Base-by-base conservation (phyloP, 2,113 vertebrate genomes). In the Amazona guildingii region DNA sequence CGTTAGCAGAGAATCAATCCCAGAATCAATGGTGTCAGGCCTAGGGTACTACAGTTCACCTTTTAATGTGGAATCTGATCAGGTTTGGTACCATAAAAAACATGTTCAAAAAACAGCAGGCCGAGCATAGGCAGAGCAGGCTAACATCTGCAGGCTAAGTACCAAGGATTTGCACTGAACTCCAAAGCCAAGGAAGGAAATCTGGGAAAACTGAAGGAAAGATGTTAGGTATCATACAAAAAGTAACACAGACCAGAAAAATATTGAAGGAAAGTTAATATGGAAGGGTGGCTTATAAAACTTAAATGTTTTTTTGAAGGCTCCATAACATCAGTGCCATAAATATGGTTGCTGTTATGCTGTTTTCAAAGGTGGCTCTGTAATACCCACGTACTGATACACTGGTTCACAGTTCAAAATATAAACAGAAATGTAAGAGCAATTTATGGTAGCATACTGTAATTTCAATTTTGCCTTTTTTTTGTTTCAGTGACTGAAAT, bases 371-470 rank as follows among this genome's bases (percentile, higher is more conserved):
- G 80, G 51, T 61, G 33, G 79, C 79, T 92, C 37, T 93, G 82
- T 79, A 88, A 80, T 12, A 86, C 3, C 54, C 29, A 59, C 3
- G 29, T 28, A 86, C 44, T 80, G 80, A 89, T 19, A 41, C 28
- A 93, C 8, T 72, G 16, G 28, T 84, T 95, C 48, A 82, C 10
- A 66, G 57, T 9, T 92, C 29, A 96, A 94, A 95, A 89, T 64
- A 90, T 73, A 70, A 84, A 96, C 37, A 87, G 39, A 92, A 94
- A 74, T 57, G 14, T 33, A 39, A 70, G 51, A 96, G 67, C 63
- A 94, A 96, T 94, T 96, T 55, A 94, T 54, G 51, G 18, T 14
- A 86, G 61, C 46, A 92, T 6, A 61, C 3, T 55, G 33, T 91
- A n/a, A 90, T 81, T 97, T 93, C 31, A 88, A 76, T 96, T 84